phyloP scores from a whole-genome alignment of 2,888 invertebrate genomes.

The Podabrus alpinus region DNA sequence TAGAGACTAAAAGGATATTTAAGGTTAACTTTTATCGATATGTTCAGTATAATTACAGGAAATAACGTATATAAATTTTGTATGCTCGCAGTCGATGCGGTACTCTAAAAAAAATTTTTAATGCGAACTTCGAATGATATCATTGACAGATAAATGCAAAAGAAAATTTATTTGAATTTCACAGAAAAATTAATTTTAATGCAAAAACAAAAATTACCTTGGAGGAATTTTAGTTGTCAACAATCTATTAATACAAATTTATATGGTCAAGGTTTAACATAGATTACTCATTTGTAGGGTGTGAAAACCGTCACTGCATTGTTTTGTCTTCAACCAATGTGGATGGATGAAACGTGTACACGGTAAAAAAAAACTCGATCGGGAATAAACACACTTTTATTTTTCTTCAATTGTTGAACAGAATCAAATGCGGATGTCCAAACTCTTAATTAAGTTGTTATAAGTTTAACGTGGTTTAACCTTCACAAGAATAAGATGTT shows the following conservation, averaged over 20 bases:
- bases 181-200: neutral
- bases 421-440: neutral
- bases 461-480: too few species aligned
- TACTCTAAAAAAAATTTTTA: neutral
- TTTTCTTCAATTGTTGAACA: neutral
- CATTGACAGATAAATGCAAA: neutral
- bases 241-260: neutral
- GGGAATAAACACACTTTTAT: too few species aligned
- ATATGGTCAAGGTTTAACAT: neutral
- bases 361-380: too few species aligned
- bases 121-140: neutral
- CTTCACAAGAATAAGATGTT: neutral
- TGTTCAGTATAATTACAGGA: neutral
- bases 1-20: neutral
- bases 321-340: neutral
- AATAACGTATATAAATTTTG: neutral
- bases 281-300: neutral
- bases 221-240: neutral
- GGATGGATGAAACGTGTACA: neutral
- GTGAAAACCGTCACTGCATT: neutral
- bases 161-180: neutral
- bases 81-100: neutral
- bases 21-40: constrained; percentile 16
- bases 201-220: neutral
- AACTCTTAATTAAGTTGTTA: neutral